Evolutionary conservation across 2,888 invertebrate genomes (phyloP), one percentile per base, ranked within the genome.

Genomic region (Acleris cristana): DNA sequence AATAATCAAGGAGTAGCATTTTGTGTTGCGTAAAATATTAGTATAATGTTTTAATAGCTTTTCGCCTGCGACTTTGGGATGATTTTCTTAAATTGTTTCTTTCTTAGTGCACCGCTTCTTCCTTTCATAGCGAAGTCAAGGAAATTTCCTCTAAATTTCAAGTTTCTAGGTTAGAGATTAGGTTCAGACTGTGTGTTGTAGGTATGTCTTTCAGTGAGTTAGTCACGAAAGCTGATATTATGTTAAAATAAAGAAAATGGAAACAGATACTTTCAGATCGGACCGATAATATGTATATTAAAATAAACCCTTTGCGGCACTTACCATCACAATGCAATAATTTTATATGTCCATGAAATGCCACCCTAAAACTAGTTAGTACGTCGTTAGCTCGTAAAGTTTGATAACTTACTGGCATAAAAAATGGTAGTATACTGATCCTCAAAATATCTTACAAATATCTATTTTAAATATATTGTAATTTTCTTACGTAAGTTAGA

Each of bases 361-460:
- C 75, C 80, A 78, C 83, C 80, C 80, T 75, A 75, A 58, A 72
- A 77, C 78, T 78, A 79, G 77, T 77, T 75, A 74, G 66, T 72
- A 76, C 70, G 74, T 62, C 71, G 76, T 26, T 26, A 6, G 6
- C 26, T 79, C 82, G 77, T 86, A 82, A 86, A 85, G 74, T 80
- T 80, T 84, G 83, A 85, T 79, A 78, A 72, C 74, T 70, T 62
- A 73, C 72, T 74, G 76, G 76, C 72, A 77, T 77, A 76, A 76
- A 75, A 76, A 70, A 72, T 64, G 66, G 69, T 71, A 45, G 14
- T 48, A 56, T 12, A 34, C 34, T 14, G 14, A 40, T 40, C 40
- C 40, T 14, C 4, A 40, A 40, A 40, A 1, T 14, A 14, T 40
- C 40, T 10, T 14, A 40, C 40, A 4, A 40, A 40, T 40, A 14